Evolutionary conservation across 35 echinoderm and acorn worm species (phyloP), one percentile per base, ranked within the genome.

Genomic region (Ophioderma brevispina): DNA sequence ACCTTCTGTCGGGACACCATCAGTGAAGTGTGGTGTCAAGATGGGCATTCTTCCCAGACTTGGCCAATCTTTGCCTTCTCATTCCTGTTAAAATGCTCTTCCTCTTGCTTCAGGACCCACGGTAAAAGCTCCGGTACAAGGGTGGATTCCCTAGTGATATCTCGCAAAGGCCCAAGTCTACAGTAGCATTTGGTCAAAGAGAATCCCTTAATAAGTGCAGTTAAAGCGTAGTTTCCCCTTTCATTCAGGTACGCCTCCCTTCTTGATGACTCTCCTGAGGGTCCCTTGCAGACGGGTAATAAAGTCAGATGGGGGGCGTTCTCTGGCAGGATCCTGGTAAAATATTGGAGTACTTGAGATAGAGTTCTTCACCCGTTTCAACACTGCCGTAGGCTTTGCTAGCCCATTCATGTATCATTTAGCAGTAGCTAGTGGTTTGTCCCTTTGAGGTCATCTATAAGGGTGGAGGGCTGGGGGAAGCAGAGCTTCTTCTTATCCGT

Each of bases 401-500:
- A 94, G 43, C 34, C 81, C 42, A 0, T 36, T 0, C 1, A 94
- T 38, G 34, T 85, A 94, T 1, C 89, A 86, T 23, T 37, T 32
- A 3, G 81, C 28, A 0, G 81, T 55, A 13, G 92, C 92, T 23
- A 64, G 8, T 1, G 87, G 75, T 13, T 59, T 50, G 33, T 84
- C 42, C 17, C 43, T 38, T 78, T 89, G 0, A 94, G 21, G 46
- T 94, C 87, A 37, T 37, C 50, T 0, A 94, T 76, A 13, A 94
- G 19, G 1, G n/a, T 50, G 34, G 0, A 78, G 55, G 25, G 86
- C 83, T 18, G 92, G 86, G 13, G 86, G 86, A 49, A 64, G 31
- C 1, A 94, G 76, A 13, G 81, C 86, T 40, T 94, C 92, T n/a
- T n/a, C 92, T 89, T 0, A 86, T 76, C 4, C 84, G 55, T 19